phyloP scores from a whole-genome alignment of 2,113 vertebrate genomes.

The Albula glossodonta region DNA sequence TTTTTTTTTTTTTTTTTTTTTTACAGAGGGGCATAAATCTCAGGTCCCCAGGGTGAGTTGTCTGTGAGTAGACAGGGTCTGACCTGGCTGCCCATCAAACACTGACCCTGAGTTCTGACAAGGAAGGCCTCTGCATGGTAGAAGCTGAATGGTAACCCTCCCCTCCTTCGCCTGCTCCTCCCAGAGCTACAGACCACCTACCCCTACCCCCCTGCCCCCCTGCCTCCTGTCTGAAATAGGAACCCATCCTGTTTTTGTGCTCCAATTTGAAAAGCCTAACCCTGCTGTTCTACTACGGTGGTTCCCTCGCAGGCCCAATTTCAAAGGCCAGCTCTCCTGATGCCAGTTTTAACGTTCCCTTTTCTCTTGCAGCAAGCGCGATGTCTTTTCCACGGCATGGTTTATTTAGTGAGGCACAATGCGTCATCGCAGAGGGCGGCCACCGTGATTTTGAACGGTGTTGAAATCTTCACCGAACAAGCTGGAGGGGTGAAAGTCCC shows the following conservation, averaged over 20 bases:
- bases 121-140: background rate
- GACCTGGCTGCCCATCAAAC: background rate
- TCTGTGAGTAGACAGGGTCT: background rate
- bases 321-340: background rate
- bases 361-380: background rate
- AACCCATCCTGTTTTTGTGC: background rate
- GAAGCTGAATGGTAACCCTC: background rate
- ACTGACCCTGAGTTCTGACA: slow-evolving; percentile 9
- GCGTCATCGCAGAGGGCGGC: background rate
- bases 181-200: background rate
- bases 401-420: slow-evolving; percentile 8
- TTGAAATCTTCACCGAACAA: background rate
- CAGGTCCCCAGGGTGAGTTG: background rate
- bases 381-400: slow-evolving; percentile 4
- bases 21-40: slow-evolving; percentile 22
- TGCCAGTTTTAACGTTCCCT: background rate
- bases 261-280: background rate
- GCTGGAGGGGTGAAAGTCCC: background rate
- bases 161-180: background rate
- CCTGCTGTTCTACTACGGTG: slow-evolving; percentile 5
- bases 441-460: background rate
- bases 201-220: background rate
- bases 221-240: background rate
- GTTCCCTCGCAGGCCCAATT: slow-evolving; percentile 9
- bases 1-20: slow-evolving; percentile 13